A percentile compares a stretch with the other conserved stretches of the same genome.
phyloP scores from a whole-genome alignment of 2,797 vertebrate species.

The Chromobotia macracanthus region DNA sequence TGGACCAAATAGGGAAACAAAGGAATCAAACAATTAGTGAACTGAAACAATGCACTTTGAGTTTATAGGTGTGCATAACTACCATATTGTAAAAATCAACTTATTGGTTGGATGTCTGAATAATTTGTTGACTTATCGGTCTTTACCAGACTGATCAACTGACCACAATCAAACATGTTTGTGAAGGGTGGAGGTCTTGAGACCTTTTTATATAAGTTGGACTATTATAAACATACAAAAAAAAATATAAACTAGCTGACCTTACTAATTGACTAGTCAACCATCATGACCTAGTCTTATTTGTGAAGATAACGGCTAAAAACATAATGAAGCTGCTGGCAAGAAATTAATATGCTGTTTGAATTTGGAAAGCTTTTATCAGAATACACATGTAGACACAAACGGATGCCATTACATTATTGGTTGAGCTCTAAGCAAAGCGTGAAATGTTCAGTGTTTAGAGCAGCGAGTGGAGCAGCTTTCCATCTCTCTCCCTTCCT shows the following conservation, averaged over 20 bases:
- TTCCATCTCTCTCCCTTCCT: conserved; percentile 50
- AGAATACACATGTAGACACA: conserved; percentile 36
- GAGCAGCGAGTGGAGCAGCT: conserved; percentile 67
- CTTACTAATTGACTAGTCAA: too few species aligned
- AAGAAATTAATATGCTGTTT: conserved; percentile 59
- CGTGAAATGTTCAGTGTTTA: conserved; percentile 80
- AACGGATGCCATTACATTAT: conserved; percentile 66
- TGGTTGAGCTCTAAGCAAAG: conserved; percentile 74
- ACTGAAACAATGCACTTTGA: conserved; percentile 71
- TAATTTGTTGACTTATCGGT: too few species aligned
- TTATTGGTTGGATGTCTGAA: not conserved
- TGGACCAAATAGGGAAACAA: conserved; percentile 71
- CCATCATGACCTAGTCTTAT: too few species aligned
- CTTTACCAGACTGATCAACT: too few species aligned
- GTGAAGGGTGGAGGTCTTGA: too few species aligned
- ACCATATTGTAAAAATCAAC: too few species aligned
- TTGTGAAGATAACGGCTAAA: too few species aligned
- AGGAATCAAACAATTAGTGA: conserved; percentile 67
- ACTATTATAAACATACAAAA: too few species aligned
- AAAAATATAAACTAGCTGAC: too few species aligned
- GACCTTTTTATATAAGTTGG: too few species aligned
- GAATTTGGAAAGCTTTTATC: conserved; percentile 13
- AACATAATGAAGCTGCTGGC: conserved; percentile 64
- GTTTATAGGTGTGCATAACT: conserved; percentile 70
- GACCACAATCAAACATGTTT: too few species aligned